Evolutionary conservation across 2,888 invertebrate species (phyloP), one percentile per base, ranked within the genome.

Genomic region (Glomeris marginata): DNA sequence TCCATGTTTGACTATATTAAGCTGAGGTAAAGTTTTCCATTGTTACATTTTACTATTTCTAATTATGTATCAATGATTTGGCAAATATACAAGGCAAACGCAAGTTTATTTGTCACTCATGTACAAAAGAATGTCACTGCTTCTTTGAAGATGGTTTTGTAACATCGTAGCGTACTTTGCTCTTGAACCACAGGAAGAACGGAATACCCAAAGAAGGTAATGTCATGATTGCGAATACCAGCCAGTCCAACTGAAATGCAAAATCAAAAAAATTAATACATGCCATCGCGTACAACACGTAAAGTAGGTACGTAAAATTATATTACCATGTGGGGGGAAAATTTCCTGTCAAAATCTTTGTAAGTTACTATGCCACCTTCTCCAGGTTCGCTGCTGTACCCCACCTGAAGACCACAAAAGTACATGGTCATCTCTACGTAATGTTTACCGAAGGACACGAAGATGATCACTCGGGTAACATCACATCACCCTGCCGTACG

Each of bases 191-290:
- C 55, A 97, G 74, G 35, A 82, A 79, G 67, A 90, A 87, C 51
- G 95, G 95, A 66, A 97, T 91, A 41, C 84, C 85, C 42, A 97
- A 73, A 2, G 94, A 91, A 4, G 95, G 94, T 55, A 94, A 73
- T 22, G 92, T 87, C 91, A 98, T 92, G 50, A 97, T 79, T 35
- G 90, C 90, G 64, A 98, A 98, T 22, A 92, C 88, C 49, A 83
- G 74, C 98, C 97, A 98, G 70, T 95, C 95, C 54, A 91, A 63
- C 74, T 76, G 62, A 51, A 53, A 57, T 42, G 54, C n/a, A 34
- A 40, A 37, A 55, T 53, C n/a, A n/a, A n/a, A n/a, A 51, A 45
- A 51, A 22, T 49, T 10, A 35, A 37, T 3, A 22, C 36, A 45
- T 43, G 20, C 37, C 35, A 41, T 41, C 15, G n/a, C n/a, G n/a